These are phyloP conservation scores for Prionace glauca DNA, from an alignment of 2,797 vertebrate genomes.

Conservation along the genomic window DNA sequence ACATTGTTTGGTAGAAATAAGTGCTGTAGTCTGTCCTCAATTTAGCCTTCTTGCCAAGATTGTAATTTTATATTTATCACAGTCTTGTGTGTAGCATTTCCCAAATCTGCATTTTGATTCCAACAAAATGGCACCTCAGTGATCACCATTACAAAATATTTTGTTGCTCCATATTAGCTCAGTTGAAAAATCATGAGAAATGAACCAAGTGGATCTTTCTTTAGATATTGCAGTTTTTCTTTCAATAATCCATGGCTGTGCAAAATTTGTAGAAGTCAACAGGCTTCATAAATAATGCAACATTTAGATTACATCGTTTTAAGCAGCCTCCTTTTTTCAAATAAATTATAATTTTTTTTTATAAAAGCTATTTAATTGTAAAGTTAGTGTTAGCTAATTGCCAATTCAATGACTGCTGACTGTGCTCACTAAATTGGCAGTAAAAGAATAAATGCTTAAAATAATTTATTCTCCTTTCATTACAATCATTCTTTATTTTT, in stretches of 20 bases:
- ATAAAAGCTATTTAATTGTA: background rate
- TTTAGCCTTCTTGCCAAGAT: background rate
- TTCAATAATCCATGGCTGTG: background rate
- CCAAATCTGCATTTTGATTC: background rate
- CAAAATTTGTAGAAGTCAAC: conserved; percentile 9
- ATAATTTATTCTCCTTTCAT: background rate
- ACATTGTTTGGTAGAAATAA: background rate
- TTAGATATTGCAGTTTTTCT: background rate
- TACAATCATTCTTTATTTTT: background rate
- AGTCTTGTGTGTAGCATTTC: background rate
- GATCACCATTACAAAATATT: background rate
- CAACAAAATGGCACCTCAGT: background rate
- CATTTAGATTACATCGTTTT: background rate
- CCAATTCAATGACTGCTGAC: background rate
- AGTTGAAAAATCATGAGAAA: background rate
- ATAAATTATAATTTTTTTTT: conserved; percentile 10
- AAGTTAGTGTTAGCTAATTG: background rate
- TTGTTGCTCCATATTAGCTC: background rate
- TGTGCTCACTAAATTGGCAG: background rate
- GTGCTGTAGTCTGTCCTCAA: background rate
- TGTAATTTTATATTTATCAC: conserved; percentile 15
- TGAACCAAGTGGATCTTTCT: background rate
- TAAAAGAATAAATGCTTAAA: background rate
- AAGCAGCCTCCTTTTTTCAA: background rate
- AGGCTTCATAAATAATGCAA: conserved; percentile 18